These are phyloP conservation scores for Papilio gigon DNA, from an alignment of 2,888 invertebrate species.

Conservation along the genomic window DNA sequence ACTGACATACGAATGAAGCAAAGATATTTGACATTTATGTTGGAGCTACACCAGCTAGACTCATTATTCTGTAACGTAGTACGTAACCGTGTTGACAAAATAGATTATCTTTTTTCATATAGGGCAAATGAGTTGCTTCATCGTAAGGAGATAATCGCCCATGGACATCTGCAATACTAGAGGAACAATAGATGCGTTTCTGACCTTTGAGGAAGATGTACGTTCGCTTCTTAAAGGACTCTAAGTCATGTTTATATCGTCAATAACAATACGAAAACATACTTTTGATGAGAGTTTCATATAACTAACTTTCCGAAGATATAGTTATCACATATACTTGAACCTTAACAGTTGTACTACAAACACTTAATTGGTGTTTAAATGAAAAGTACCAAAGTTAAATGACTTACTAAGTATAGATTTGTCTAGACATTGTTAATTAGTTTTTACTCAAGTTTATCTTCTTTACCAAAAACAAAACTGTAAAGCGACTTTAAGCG, in stretches of 20 bases:
- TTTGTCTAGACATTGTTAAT: conserved; percentile 20
- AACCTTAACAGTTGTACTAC: background rate
- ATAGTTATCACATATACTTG: background rate
- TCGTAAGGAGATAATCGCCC: no score
- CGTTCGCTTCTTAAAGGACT: no score
- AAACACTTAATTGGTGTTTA: background rate
- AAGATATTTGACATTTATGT: background rate
- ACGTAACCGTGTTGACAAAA: no score
- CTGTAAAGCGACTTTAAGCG: background rate
- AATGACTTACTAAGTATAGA: conserved; percentile 10
- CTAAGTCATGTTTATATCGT: no score
- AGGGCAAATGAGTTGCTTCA: no score
- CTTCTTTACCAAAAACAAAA: background rate
- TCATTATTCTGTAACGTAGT: no score
- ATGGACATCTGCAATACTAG: no score
- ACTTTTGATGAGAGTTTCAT: no score
- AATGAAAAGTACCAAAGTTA: conserved; percentile 3
- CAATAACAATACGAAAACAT: no score
- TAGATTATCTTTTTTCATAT: no score
- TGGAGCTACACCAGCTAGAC: background rate
- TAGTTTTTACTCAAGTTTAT: conserved; percentile 9
- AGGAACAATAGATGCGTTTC: no score
- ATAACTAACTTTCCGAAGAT: background rate
- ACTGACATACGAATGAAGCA: background rate
- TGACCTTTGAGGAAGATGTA: no score